These are phyloP conservation scores for Sarcoramphus papa DNA, from an alignment of 2,797 vertebrate genomes.

Conservation along the genomic window DNA sequence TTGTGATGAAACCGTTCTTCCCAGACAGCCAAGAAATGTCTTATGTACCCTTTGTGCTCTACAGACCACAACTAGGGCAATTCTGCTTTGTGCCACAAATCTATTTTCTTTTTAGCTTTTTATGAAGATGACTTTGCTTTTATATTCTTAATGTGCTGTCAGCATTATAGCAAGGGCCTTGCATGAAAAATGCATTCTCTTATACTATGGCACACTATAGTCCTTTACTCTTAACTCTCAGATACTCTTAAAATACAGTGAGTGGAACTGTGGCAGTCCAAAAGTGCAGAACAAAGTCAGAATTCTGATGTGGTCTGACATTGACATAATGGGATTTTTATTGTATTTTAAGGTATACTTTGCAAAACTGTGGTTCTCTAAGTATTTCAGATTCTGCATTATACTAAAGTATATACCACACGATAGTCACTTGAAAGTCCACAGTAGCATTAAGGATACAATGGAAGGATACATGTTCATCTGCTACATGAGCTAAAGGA, in stretches of 20 bases:
- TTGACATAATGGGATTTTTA: background rate
- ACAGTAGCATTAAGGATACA: background rate
- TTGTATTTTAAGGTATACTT: background rate
- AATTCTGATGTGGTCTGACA: background rate
- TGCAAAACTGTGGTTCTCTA: background rate
- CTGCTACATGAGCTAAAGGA: background rate
- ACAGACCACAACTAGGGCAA: background rate
- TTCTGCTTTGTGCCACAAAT: conserved; percentile 1
- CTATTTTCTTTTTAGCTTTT: conserved; percentile 9
- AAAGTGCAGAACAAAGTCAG: background rate
- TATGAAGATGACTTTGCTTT: conserved; percentile 33
- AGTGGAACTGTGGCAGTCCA: background rate
- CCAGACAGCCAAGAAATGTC: background rate
- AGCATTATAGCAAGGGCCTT: background rate
- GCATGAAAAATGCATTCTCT: background rate
- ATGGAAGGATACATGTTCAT: background rate
- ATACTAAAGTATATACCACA: background rate
- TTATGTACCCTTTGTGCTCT: conserved; percentile 32
- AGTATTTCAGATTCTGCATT: background rate
- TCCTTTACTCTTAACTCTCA: background rate
- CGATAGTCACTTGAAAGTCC: background rate
- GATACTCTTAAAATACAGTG: background rate
- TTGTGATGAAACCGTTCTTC: background rate
- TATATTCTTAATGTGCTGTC: background rate
- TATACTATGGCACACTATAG: background rate